Conservation (phyloP, 2,888 invertebrate genomes). For the Eurytoma adleriae region DNA sequence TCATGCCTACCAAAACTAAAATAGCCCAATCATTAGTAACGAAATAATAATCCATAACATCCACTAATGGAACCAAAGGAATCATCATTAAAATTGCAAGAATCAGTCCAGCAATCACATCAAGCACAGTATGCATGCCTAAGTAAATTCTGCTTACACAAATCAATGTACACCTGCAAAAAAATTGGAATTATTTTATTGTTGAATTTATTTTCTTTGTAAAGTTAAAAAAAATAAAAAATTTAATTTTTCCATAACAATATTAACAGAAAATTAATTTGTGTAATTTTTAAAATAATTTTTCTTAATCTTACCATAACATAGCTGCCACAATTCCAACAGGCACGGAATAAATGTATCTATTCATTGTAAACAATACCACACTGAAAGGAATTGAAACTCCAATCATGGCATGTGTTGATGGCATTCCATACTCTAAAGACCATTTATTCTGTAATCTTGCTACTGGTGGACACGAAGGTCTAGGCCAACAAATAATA, state of each 20-base stretch:
- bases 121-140: conserved; percentile 95
- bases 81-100: conserved; percentile 84
- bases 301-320: conserved; percentile 76
- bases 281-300: too few species aligned
- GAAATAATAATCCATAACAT: conserved; percentile 84
- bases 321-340: conserved; percentile 80
- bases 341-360: conserved; percentile 85
- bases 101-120: conserved; percentile 87
- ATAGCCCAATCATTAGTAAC: conserved; percentile 83
- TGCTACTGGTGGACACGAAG: conserved; percentile 88
- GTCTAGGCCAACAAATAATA: conserved; percentile 90
- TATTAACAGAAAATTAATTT: neutral
- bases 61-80: conserved; percentile 85
- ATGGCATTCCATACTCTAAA: conserved; percentile 96
- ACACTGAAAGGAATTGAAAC: conserved; percentile 92
- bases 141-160: conserved; percentile 92
- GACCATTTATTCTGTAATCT: conserved; percentile 92
- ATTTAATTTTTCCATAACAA: neutral
- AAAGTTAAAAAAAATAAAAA: neutral
- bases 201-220: neutral
- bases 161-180: conserved; percentile 83
- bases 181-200: neutral
- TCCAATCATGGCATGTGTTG: conserved; percentile 95
- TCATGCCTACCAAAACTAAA: conserved; percentile 80
- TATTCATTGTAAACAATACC: conserved; percentile 86